Evolutionary conservation across 2,113 vertebrate genomes (phyloP).

Genomic region (Leucopsar rothschildi): DNA sequence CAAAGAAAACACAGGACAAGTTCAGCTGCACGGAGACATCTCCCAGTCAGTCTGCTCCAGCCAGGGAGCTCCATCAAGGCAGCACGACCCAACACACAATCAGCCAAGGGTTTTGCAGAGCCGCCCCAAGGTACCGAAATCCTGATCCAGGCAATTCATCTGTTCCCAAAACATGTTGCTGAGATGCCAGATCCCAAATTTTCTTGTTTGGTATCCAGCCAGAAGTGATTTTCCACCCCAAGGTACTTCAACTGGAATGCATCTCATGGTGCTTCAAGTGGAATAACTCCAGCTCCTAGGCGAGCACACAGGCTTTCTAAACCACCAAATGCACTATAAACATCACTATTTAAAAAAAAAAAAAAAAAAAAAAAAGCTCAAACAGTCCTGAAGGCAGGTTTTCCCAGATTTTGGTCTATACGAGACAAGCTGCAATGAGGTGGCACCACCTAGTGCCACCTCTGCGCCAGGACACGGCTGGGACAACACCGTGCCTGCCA

Average conservation of each 20-base stretch:
- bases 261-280: background rate
- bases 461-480: background rate
- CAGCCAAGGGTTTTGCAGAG: background rate
- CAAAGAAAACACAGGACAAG: background rate
- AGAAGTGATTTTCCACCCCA: background rate
- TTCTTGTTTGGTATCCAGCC: background rate
- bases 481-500: rapidly evolving
- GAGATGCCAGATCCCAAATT: background rate
- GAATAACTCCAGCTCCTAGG: background rate
- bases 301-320: rapidly evolving
- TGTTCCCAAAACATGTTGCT: background rate
- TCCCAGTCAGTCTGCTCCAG: background rate
- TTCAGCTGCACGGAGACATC: background rate
- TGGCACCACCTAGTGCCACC: conserved; percentile 38
- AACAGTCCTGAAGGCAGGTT: background rate
- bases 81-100: rapidly evolving
- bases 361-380: no score
- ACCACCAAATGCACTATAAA: background rate
- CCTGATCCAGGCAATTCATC: background rate
- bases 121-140: background rate
- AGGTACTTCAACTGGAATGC: background rate
- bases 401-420: background rate
- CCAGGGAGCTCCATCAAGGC: background rate
- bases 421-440: background rate
- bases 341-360: background rate